Base-by-base conservation (phyloP, 2,888 invertebrate species). In the Serripes groenlandicus region DNA sequence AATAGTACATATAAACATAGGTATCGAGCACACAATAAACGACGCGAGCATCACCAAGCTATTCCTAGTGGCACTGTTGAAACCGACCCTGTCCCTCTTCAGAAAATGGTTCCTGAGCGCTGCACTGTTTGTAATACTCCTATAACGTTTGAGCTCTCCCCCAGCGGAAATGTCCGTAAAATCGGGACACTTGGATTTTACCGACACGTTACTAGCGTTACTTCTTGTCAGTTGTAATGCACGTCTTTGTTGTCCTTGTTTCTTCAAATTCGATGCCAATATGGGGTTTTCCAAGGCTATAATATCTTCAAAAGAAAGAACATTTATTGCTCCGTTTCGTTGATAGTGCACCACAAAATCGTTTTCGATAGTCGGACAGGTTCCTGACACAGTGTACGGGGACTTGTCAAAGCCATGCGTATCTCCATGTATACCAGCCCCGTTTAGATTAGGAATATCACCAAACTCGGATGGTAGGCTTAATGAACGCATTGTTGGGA, bases 151-250 rank as follows among this genome's bases (percentile, higher is more conserved):
- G 21, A 93, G 78, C 64, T 93, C 92, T 1, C 90, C 93, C 5
- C 90, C 87, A 0, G 91, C 89, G 3, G 93, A 91, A 35, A 93
- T 93, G 73, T 93, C 93, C 0, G 92, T 91, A 79, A 93, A 93
- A 15, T 92, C 92, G 0, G 85, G 83, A 11, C 81, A 81, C 69
- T 78, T 88, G 7, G 90, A 87, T 54, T 86, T 81, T 21, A 87
- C 83, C 5, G 90, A 88, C n/a, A 69, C 58, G 42, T 88, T 85
- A 75, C 90, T 90, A 0, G 85, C 79, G 30, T 88, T 91, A 56
- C 90, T 91, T 5, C 88, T 76, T 0, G 90, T 90, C n/a, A 87
- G 37, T 7, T 82, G 81, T 34, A 92, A 72, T 21, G 88, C 86
- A 1, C 88, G 83, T 66, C 90, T 88, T 26, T 86, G 78, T 18